A percentile compares a stretch with the other conserved stretches of the same genome.
Evolutionary conservation across 2,888 invertebrate genomes (phyloP).

Genomic region (Polylopha cassiicola): DNA sequence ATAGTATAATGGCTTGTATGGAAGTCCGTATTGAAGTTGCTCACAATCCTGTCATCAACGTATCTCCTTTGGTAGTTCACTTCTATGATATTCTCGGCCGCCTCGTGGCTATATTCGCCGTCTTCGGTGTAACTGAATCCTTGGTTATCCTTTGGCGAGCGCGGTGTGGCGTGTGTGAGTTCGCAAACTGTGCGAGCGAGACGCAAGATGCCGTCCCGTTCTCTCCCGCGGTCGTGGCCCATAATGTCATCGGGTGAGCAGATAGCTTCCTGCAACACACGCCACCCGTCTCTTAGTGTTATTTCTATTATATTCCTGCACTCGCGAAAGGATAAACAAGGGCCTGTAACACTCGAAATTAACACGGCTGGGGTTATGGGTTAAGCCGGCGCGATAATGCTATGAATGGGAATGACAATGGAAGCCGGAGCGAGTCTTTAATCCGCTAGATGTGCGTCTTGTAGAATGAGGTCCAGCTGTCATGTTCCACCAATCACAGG

Average conservation of each 20-base stretch:
- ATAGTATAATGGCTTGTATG: slow-evolving; percentile 45
- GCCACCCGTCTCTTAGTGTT: slow-evolving; percentile 70
- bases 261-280: slow-evolving; percentile 83
- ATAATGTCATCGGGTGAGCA: slow-evolving; percentile 80
- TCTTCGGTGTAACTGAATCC: slow-evolving; percentile 33
- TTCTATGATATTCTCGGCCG: slow-evolving; percentile 44
- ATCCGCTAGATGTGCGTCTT: slow-evolving; percentile 1
- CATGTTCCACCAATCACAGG: no score
- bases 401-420: slow-evolving; percentile 20
- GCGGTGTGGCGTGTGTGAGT: slow-evolving; percentile 63
- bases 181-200: slow-evolving; percentile 56
- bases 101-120: slow-evolving; percentile 28
- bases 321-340: slow-evolving; percentile 58
- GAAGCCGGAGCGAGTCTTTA: slow-evolving; percentile 5
- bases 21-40: slow-evolving; percentile 47
- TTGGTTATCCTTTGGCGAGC: slow-evolving; percentile 72
- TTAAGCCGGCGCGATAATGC: slow-evolving; percentile 16
- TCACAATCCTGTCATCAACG: slow-evolving; percentile 56
- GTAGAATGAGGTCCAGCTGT: no score
- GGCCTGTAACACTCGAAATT: slow-evolving; percentile 61
- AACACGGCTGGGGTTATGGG: slow-evolving; percentile 27
- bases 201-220: slow-evolving; percentile 38
- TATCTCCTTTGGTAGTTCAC: slow-evolving; percentile 55
- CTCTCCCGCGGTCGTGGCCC: slow-evolving; percentile 48
- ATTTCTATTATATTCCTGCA: slow-evolving; percentile 35